Base-by-base conservation (phyloP, 53 echinoderm and acorn worm genomes). In the Astropecten irregularis region DNA sequence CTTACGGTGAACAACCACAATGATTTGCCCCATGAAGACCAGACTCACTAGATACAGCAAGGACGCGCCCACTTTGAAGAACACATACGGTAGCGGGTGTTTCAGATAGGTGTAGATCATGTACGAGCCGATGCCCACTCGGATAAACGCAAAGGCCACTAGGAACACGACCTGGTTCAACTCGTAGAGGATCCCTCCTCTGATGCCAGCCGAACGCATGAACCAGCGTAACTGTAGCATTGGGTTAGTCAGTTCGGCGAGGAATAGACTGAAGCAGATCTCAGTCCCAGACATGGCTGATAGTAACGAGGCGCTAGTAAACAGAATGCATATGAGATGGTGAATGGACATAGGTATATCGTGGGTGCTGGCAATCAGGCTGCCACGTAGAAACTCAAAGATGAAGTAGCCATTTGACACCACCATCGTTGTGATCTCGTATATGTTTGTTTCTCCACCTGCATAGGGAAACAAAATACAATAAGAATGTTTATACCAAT, bases 101-200 rank as follows among this genome's bases (percentile, higher is more conserved):
- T 6, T 27, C 20, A 77, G 79, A 23, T 93, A 87, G 34, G 73
- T 69, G 63, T 90, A 90, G 62, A 93, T 34, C 64, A 63, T 35
- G 55, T 81, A 93, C 47, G 88, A 46, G 11, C 93, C 93, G 6
- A 93, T 63, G 37, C 90, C 87, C 47, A 87, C 79, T 0, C 95
- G 84, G 39, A 87, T 86, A 5, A 86, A 4, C 9, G 76, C 53
- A 60, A 91, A 95, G 16, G 84, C 70, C 8, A 59, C 52, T 58
- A 95, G 86, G 74, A 95, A 95, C 57, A 92, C 27, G 26, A 95
- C 35, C 56, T 95, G 91, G 54, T 95, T 95, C 20, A 92, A n/a
- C 56, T 95, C 91, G 51, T 95, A 68, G 42, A 76, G 58, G 52
- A 39, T 89, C 48, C 87, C 74, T 23, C 32, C 44, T 25, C 38